Conservation (phyloP, 1,140 invertebrate genomes). For the Sinonovacula constricta region DNA sequence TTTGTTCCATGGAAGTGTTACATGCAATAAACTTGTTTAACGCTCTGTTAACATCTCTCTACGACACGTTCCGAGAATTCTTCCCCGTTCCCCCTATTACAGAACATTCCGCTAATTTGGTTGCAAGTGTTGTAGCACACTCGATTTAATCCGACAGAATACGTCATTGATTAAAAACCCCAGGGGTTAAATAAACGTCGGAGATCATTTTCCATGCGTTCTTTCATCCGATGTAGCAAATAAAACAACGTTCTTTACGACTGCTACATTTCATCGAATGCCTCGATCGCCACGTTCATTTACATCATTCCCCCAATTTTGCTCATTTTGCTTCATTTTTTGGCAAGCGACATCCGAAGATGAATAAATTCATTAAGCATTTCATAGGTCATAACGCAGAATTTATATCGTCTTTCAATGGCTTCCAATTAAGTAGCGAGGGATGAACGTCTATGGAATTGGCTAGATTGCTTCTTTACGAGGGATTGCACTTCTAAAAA, state of each 20-base stretch:
- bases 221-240: slow-evolving; percentile 35
- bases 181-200: slow-evolving; percentile 55
- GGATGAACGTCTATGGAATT: slow-evolving; percentile 36
- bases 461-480: slow-evolving; percentile 54
- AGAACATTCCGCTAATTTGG: background rate
- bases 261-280: slow-evolving; percentile 39
- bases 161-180: slow-evolving; percentile 49
- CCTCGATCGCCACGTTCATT: slow-evolving; percentile 37
- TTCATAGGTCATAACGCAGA: slow-evolving; percentile 54
- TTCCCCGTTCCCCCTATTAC: background rate
- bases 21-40: background rate
- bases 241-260: slow-evolving; percentile 49
- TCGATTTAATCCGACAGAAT: slow-evolving; percentile 49
- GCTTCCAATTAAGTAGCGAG: slow-evolving; percentile 39
- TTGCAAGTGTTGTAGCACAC: slow-evolving; percentile 22
- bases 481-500: slow-evolving; percentile 48
- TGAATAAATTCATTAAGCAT: slow-evolving; percentile 53
- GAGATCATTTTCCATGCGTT: slow-evolving; percentile 50
- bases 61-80: background rate
- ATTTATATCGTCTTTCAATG: slow-evolving; percentile 52
- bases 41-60: background rate
- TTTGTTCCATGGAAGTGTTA: background rate
- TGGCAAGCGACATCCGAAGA: background rate
- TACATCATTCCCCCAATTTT: slow-evolving; percentile 44
- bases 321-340: slow-evolving; percentile 48